Base-by-base conservation (phyloP, 2,888 invertebrate species). In the Muschampia plurimacula region DNA sequence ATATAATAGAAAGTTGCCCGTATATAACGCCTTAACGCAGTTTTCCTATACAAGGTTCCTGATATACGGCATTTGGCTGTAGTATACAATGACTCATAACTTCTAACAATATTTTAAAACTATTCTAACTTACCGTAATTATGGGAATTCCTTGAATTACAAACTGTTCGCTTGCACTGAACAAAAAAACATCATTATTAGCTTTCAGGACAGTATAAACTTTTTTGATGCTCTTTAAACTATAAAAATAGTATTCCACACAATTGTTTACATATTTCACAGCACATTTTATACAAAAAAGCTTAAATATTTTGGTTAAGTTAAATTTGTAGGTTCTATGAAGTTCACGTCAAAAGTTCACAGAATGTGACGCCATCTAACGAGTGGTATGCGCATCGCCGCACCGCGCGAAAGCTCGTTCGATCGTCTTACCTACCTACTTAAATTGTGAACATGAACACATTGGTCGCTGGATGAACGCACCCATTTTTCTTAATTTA, bases 321-420 rank as follows among this genome's bases (percentile, higher is more conserved):
- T 89, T 91, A 88, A 10, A 10, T 44, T 87, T 89, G 79, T 89
- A 92, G 89, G 92, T 91, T 84, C 86, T 86, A 87, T 89, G 87
- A 93, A 93, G 93, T 93, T 93, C 91, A 93, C 91, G 93, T 94
- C 93, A 94, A 93, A 93, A 94, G 93, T 94, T 93, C 93, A 92
- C 86, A 85, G 82, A 82, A 76, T 74, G 82, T 82, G 76, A 75
- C 83, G 91, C 86, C 92, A 92, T 90, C 93, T 93, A 89, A 86
- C 80, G 77, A 77, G 52, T 76, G 89, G 89, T 80, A 92, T 87
- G 91, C 22, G 22, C 22, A 22, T 22, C 22, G 22, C 22, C 55
- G 8, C 80, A 86, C 77, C 78, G 71, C 73, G 77, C 79, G 82
- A 89, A 93, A 92, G 92, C 92, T 93, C 89, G 81, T 87, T 89